Base-by-base conservation (phyloP, 2,113 vertebrate genomes). In the Speoplatyrhinus poulsoni region DNA sequence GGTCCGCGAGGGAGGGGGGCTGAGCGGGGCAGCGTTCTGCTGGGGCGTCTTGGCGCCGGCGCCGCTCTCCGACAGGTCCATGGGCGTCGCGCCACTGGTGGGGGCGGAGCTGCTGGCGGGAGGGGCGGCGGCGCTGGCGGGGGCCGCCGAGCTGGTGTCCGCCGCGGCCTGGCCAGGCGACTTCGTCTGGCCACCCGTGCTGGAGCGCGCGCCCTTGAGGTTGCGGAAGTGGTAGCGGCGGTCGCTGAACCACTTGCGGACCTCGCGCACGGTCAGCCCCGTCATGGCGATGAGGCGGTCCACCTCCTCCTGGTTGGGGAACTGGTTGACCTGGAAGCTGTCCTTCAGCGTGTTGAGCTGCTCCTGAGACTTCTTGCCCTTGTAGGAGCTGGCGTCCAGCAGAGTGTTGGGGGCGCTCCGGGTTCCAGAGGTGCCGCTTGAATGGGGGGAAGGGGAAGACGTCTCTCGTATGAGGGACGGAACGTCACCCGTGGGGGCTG, bases 181-280 rank as follows among this genome's bases (percentile, higher is more conserved):
- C 62, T 85, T 84, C 36, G 1, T 59, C 26, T 72, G 74, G 5
- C 73, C 93, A 64, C 53, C 91, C 0, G 90, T 76, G 79, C 90
- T 79, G 0, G 90, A 65, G 33, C 94, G 93, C 17, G 93, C 60
- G 0, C 96, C 93, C 80, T 95, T 95, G 47, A 96, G 89, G 11
- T 98, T 98, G 70, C 96, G 92, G 73, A 94, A 98, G 83, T 99
- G 96, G 91, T 99, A 99, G 26, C 98, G 91, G 15, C 96, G 93
- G 63, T 99, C 98, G 0, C 98, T 99, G 90, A 99, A 99, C 98
- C 98, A 99, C 73, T 99, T 99, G 16, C 98, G 94, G 10, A 99
- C 96, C 79, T 99, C 97, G 65, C 96, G 94, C 41, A 95, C 95
- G 0, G 94, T 93, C 47, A 99, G 92, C 13, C 96, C 95, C 0